These are phyloP conservation scores for Pissodes strobi DNA, from an alignment of 1,140 invertebrate species.

Conservation along the genomic window DNA sequence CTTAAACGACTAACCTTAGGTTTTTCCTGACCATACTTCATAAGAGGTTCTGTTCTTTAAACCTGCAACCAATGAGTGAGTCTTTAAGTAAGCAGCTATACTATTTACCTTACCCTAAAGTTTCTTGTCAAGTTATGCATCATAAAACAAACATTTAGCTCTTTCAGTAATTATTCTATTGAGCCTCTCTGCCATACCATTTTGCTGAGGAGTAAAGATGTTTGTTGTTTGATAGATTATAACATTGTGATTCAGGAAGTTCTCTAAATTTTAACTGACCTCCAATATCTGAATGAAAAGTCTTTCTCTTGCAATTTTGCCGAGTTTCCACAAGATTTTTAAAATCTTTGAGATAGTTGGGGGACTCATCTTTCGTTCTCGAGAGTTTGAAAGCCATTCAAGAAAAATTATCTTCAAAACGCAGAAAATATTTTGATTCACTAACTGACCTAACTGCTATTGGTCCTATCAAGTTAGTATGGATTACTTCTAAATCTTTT, in stretches of 20 bases:
- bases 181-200: constrained; percentile 54
- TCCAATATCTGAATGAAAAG: constrained; percentile 39
- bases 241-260: constrained; percentile 41
- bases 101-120: constrained; percentile 56
- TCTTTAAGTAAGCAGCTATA: constrained; percentile 57
- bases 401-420: constrained; percentile 53
- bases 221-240: constrained; percentile 43
- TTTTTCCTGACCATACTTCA: constrained; percentile 43
- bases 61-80: constrained; percentile 43
- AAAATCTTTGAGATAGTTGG: constrained; percentile 44
- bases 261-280: constrained; percentile 37
- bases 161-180: constrained; percentile 55
- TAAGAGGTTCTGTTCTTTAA: constrained; percentile 37
- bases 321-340: constrained; percentile 43
- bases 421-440: constrained; percentile 53
- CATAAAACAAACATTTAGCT: constrained; percentile 52
- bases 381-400: constrained; percentile 50
- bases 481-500: too few relatives aligned
- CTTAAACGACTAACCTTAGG: constrained; percentile 45
- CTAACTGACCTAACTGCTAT: constrained; percentile 47
- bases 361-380: constrained; percentile 46
- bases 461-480: constrained; percentile 46
- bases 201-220: constrained; percentile 54
- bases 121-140: constrained; percentile 44
- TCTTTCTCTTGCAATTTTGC: constrained; percentile 54